These are phyloP conservation scores for Indri indri DNA, from an alignment of 2,113 vertebrate genomes.

Conservation along the genomic window DNA sequence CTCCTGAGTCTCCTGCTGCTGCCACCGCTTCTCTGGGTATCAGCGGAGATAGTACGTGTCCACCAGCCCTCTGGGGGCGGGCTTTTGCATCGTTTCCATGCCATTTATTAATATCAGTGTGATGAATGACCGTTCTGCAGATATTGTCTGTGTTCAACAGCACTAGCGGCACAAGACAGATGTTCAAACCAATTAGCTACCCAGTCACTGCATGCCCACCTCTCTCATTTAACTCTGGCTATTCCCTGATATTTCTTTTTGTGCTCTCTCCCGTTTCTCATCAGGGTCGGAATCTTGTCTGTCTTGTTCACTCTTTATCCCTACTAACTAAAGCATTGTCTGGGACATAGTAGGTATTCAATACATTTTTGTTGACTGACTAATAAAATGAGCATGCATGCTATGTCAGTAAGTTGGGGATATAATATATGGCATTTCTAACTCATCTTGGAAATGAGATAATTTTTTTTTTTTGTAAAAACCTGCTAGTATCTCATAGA, in stretches of 20 bases:
- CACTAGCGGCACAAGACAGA: not conserved
- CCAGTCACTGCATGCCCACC: rapidly evolving
- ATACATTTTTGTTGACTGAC: not conserved
- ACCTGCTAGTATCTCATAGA: not conserved
- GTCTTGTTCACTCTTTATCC: not conserved
- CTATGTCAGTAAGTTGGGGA: not conserved
- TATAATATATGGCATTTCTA: not conserved
- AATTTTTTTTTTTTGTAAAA: not conserved
- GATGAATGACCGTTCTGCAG: not conserved
- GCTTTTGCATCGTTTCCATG: not conserved
- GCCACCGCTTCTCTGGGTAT: not conserved
- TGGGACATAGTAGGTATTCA: not conserved
- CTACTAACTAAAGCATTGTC: not conserved
- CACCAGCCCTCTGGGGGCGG: not conserved
- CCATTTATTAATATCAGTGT: no score
- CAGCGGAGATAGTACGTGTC: not conserved
- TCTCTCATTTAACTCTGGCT: not conserved
- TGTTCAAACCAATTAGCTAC: no score
- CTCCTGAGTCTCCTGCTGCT: not conserved
- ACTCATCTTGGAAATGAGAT: not conserved
- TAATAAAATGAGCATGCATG: not conserved
- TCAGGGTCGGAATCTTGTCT: not conserved
- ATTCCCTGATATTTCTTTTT: not conserved
- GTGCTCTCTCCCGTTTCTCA: not conserved
- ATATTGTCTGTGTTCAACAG: not conserved